Evolutionary conservation across 2,113 vertebrate species (phyloP).

Genomic region (Anguilla japonica): DNA sequence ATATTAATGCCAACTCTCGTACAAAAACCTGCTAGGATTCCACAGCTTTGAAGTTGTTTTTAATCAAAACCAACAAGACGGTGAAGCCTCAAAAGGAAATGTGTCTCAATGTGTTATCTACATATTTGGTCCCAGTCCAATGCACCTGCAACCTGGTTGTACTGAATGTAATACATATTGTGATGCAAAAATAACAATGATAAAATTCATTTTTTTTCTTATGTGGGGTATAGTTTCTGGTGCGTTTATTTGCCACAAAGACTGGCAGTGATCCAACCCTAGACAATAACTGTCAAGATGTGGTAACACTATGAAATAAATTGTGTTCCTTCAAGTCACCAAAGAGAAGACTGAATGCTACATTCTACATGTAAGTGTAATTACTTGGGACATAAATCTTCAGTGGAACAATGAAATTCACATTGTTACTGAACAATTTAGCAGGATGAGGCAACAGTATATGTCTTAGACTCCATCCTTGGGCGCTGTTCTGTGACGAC

Average conservation of each 20-base stretch:
- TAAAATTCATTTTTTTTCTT: background rate
- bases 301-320: too few relatives aligned
- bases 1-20: background rate
- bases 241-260: background rate
- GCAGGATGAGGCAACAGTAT: too few relatives aligned
- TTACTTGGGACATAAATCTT: too few relatives aligned
- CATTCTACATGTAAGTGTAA: too few relatives aligned
- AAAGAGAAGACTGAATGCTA: too few relatives aligned
- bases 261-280: too few relatives aligned
- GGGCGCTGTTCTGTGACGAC: too few relatives aligned
- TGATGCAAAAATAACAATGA: too few relatives aligned
- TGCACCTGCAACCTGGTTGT: background rate
- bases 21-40: background rate
- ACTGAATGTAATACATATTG: background rate
- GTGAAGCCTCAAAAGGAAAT: background rate
- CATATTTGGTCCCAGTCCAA: background rate
- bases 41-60: background rate
- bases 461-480: too few relatives aligned
- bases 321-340: too few relatives aligned
- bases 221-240: background rate
- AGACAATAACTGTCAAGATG: background rate
- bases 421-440: too few relatives aligned
- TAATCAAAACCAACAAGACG: background rate
- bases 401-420: too few relatives aligned
- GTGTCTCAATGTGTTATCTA: background rate